Evolutionary conservation across 2,797 vertebrate genomes (phyloP), one percentile per base, ranked within the genome.

Genomic region (Xenops minutus): DNA sequence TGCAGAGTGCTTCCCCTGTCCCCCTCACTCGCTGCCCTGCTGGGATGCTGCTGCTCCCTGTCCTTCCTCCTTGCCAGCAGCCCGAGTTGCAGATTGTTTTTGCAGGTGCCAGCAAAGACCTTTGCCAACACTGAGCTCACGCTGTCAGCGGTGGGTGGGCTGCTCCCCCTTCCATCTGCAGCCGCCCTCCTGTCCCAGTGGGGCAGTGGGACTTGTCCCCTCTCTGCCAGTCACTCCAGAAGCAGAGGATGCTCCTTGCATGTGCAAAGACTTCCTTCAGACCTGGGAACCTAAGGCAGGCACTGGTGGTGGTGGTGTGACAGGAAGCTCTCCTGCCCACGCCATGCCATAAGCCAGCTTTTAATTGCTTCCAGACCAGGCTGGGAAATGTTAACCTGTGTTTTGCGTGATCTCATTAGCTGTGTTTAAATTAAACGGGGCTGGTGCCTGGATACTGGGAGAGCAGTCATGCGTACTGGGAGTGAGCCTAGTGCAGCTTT

Each of bases 221-320:
- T 46, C 58, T 81, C 26, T 1, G 2, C 8, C 0, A 0, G 36
- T 37, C 10, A 23, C 49, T 89, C 23, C 44, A 34, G 61, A 36
- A 12, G 14, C 32, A 81, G 17, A 0, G 0, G 49, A 34, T 72
- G 20, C 34, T 72, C 20, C 43, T 54, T 26, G 18, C 0, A 0
- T 9, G 39, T n/a, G 17, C 37, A 34, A 44, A 86, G 7, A 3
- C 74, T 63, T 59, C 39, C 78, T 51, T 59, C 36, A 54, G 67
- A 12, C 22, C 56, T 55, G 12, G 3, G 10, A 34, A 39, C 69
- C 58, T 64, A 52, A 54, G 48, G 29, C 49, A 68, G 69, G 32
- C 30, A 37, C 29, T 68, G 85, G 29, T 2, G 13, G 22, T 1
- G 3, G 21, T 32, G 55, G 36, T 52, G 59, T 56, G 62, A 26